Conservation (phyloP, 2,797 vertebrate genomes). For the Lepidocolaptes lacrymiger region DNA sequence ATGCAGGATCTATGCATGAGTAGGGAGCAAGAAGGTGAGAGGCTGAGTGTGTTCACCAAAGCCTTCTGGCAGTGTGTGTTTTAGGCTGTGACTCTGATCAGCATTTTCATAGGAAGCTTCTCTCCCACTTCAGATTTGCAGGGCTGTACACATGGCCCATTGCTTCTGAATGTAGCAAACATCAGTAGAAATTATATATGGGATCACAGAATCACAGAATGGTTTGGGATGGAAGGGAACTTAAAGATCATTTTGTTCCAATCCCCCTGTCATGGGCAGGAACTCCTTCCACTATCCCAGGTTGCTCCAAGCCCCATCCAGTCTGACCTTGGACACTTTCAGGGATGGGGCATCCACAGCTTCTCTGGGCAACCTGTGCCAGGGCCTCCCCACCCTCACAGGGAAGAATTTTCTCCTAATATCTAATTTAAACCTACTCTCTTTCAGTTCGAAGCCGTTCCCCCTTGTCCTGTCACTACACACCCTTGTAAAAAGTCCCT, state of each 20-base stretch:
- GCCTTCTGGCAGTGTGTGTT: not conserved
- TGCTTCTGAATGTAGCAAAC: not conserved
- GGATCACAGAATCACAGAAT: not conserved
- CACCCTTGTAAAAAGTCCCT: no score
- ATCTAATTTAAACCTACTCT: not conserved
- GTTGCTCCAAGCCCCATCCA: not conserved
- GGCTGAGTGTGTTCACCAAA: not conserved
- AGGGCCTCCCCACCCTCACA: not conserved
- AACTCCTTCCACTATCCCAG: not conserved
- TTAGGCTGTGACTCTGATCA: not conserved
- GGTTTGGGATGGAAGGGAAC: not conserved
- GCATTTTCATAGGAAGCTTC: not conserved
- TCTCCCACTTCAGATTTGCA: not conserved
- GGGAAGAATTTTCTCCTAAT: not conserved
- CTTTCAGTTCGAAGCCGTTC: not conserved
- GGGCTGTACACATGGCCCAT: not conserved
- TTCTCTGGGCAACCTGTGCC: not conserved
- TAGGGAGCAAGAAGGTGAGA: not conserved
- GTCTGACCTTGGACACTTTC: not conserved
- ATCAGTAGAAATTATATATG: not conserved
- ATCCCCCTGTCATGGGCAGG: not conserved
- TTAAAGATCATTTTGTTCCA: not conserved
- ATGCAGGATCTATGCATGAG: not conserved
- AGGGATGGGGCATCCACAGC: not conserved
- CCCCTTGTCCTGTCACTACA: not conserved